Conservation (phyloP, 2,113 vertebrate species). For the Pangasianodon gigas region DNA sequence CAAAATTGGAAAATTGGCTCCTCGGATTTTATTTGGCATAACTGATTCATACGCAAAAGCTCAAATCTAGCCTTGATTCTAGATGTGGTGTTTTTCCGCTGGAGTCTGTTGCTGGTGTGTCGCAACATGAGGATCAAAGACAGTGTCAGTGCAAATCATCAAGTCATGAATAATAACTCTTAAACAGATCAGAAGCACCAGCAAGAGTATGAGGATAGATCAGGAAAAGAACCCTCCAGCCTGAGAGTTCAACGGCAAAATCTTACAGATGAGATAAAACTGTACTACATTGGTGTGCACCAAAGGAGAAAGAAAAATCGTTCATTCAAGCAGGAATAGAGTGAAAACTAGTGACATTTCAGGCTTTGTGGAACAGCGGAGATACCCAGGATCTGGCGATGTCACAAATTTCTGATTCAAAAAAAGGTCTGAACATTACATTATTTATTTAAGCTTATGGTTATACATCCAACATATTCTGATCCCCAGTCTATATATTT, state of each 20-base stretch:
- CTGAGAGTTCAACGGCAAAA: neutral
- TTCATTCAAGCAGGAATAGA: neutral
- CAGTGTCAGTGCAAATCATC: neutral
- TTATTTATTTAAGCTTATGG: neutral
- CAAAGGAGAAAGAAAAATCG: neutral
- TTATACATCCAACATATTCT: neutral
- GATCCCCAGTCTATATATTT: neutral
- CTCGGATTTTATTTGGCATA: neutral
- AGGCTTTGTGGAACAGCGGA: neutral
- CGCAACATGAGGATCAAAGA: neutral
- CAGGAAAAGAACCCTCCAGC: slow-evolving; percentile 2
- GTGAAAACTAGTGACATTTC: neutral
- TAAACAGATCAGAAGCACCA: neutral
- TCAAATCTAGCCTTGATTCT: neutral
- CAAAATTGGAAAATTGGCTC: neutral
- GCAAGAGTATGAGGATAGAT: neutral
- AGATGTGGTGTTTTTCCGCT: neutral
- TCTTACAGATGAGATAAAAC: neutral
- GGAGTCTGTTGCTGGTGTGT: neutral
- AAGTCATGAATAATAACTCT: slow-evolving; percentile 1
- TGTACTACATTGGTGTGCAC: neutral
- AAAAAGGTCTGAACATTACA: neutral
- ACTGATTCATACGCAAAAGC: neutral
- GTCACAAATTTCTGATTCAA: neutral
- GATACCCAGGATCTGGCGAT: neutral